A percentile compares a stretch with the other conserved stretches of the same genome.
Evolutionary conservation across 2,113 vertebrate species (phyloP).

Genomic region (Gallinago jamesoni): DNA sequence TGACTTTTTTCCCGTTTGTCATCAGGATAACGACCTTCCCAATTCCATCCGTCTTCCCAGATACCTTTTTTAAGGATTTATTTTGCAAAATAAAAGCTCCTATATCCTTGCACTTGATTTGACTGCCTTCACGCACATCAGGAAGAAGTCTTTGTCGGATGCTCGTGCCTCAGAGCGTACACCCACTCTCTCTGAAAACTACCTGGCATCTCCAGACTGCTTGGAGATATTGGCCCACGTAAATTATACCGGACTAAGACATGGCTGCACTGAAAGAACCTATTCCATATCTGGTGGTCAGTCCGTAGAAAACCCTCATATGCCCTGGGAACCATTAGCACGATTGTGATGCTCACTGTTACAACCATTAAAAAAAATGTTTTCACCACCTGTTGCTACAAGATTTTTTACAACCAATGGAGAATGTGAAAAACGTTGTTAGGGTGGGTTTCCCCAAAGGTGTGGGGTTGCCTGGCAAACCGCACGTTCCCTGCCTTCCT

Average conservation of each 20-base stretch:
- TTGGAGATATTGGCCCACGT: not conserved
- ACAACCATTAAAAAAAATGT: not conserved
- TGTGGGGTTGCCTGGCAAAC: not conserved
- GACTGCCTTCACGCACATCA: not conserved
- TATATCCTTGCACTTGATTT: not conserved
- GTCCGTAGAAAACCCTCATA: not conserved
- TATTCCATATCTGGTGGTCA: not conserved
- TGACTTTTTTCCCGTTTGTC: not conserved
- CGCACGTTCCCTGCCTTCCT: not conserved
- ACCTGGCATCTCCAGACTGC: not conserved
- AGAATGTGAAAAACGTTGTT: not conserved
- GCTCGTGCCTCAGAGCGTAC: not conserved
- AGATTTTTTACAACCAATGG: not conserved
- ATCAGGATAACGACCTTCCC: not conserved
- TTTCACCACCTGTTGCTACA: not conserved
- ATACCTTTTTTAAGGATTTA: not conserved
- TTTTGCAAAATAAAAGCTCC: not conserved
- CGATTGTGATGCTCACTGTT: not conserved
- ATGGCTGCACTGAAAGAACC: not conserved
- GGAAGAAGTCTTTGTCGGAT: not conserved
- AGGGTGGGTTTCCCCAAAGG: not conserved
- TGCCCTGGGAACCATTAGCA: not conserved
- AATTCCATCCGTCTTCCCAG: not conserved
- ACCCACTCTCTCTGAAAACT: not conserved
- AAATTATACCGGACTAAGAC: not conserved